Evolutionary conservation across 1,140 invertebrate species (phyloP).

Genomic region (Diachasmimorpha longicaudata): DNA sequence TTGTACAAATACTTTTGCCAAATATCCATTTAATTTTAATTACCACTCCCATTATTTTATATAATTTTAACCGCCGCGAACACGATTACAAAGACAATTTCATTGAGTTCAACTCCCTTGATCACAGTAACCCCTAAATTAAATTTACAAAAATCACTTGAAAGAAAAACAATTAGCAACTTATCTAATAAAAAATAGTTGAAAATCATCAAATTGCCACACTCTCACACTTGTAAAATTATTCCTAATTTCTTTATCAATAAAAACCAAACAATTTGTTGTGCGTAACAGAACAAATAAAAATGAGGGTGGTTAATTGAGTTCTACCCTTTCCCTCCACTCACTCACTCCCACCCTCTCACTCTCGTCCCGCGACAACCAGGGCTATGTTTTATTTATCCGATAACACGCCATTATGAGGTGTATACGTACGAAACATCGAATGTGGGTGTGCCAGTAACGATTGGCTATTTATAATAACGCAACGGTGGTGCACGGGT

Average conservation of each 20-base stretch:
- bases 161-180: no score
- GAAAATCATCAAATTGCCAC: no score
- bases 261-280: background rate
- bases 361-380: background rate
- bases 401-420: constrained; percentile 62
- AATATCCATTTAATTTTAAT: no score
- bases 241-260: background rate
- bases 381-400: constrained; percentile 58
- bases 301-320: constrained; percentile 42
- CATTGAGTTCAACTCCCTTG: no score
- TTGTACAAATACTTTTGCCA: no score
- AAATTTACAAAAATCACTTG: no score
- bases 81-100: no score
- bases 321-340: constrained; percentile 32
- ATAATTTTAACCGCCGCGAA: no score
- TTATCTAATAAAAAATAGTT: no score
- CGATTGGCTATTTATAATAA: constrained; percentile 64
- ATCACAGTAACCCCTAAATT: no score
- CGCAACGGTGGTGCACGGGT: constrained; percentile 54
- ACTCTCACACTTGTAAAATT: no score
- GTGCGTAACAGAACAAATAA: background rate
- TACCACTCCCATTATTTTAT: no score
- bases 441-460: constrained; percentile 56
- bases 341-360: background rate
- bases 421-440: constrained; percentile 28